Evolutionary conservation across 2,113 vertebrate species (phyloP).

Genomic region (Eonycteris spelaea): DNA sequence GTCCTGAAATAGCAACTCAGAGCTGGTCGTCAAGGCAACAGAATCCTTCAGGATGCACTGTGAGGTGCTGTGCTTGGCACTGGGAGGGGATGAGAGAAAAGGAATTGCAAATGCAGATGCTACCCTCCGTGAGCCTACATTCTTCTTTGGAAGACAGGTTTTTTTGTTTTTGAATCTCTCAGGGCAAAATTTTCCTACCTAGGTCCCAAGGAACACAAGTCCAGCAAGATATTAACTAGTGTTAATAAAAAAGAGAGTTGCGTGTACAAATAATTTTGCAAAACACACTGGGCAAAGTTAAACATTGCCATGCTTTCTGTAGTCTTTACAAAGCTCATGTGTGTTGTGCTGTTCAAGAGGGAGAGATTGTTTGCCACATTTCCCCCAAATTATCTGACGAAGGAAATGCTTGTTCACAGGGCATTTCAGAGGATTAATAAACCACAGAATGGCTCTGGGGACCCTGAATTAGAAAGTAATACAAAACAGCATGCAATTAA

Average conservation of each 20-base stretch:
- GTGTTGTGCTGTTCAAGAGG: not conserved
- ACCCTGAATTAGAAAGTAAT: not conserved
- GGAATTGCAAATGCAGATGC: not conserved
- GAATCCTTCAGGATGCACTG: constrained; percentile 18
- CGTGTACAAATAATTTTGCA: not conserved
- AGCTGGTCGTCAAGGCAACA: constrained; percentile 69
- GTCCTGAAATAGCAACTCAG: constrained; percentile 65
- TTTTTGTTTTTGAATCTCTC: not conserved
- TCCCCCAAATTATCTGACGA: not conserved
- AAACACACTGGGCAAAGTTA: not conserved
- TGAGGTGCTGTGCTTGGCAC: constrained; percentile 2
- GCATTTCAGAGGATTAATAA: not conserved
- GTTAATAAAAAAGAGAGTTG: not conserved
- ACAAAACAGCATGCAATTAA: not conserved
- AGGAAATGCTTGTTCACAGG: not conserved
- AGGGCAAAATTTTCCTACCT: not conserved
- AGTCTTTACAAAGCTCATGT: not conserved
- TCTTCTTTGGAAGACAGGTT: constrained; percentile 28
- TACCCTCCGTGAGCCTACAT: constrained; percentile 51
- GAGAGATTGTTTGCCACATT: not conserved
- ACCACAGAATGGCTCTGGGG: not conserved
- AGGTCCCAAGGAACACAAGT: not conserved
- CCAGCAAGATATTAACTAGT: not conserved
- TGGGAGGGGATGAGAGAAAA: not conserved
- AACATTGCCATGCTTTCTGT: not conserved